Evolutionary conservation across 2,113 vertebrate species (phyloP).

Genomic region (Rhinolophus sinicus): DNA sequence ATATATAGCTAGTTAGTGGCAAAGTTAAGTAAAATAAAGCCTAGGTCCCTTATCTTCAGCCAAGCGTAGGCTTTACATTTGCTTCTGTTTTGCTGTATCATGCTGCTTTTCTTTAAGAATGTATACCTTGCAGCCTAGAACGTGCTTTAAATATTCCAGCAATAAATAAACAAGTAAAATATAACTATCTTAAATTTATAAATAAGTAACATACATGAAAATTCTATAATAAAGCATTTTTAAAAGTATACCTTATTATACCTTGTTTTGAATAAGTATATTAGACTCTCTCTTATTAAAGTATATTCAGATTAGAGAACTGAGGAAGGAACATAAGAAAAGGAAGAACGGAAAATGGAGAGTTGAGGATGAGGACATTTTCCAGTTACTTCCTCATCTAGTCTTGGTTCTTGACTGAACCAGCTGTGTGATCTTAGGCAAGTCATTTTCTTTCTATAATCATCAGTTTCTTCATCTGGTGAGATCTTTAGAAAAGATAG

Average conservation of each 20-base stretch:
- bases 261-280: not conserved
- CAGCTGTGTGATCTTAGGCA: not conserved
- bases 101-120: not conserved
- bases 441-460: not conserved
- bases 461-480: constrained; percentile 23
- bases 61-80: not conserved
- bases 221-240: not conserved
- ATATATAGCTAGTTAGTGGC: not conserved
- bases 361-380: not conserved
- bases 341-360: not conserved
- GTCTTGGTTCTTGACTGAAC: not conserved
- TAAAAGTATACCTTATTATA: not conserved
- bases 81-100: not conserved
- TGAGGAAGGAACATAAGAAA: not conserved
- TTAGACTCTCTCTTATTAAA: not conserved
- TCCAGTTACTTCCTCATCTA: not conserved
- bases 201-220: not conserved
- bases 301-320: not conserved
- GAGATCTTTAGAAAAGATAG: not conserved
- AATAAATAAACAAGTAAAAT: not conserved
- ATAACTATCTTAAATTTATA: not conserved
- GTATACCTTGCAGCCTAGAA: not conserved
- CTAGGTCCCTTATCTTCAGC: not conserved
- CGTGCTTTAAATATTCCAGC: not conserved
- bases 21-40: not conserved